phyloP scores from a whole-genome alignment of 1,140 invertebrate species.

The Drosophila punjabiensis region DNA sequence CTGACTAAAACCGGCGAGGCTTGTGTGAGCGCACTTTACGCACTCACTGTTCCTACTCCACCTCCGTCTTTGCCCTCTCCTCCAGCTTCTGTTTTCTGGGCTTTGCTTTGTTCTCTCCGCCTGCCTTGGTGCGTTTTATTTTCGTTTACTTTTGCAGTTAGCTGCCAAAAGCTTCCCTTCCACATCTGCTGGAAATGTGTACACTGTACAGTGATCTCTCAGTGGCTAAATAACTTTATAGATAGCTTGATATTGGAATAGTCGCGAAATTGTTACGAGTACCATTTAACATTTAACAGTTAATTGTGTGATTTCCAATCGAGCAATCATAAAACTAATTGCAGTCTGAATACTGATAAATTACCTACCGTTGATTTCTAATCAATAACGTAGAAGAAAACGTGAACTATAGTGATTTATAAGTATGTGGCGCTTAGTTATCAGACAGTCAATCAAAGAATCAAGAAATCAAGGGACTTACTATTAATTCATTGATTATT shows the following conservation, averaged over 20 bases:
- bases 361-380: too few species aligned
- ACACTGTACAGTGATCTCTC: conserved; percentile 6
- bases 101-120: conserved; percentile 27
- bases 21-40: neutral
- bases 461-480: neutral
- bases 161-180: conserved; percentile 21
- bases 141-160: conserved; percentile 30
- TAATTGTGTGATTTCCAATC: neutral
- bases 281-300: neutral
- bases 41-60: conserved; percentile 1
- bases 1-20: neutral
- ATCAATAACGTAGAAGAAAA: neutral
- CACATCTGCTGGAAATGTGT: conserved; percentile 13
- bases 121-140: conserved; percentile 23
- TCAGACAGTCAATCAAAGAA: neutral
- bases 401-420: neutral
- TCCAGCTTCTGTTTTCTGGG: conserved; percentile 15
- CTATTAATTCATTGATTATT: neutral
- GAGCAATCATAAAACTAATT: neutral
- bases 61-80: neutral
- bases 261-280: neutral
- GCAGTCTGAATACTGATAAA: neutral
- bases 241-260: neutral
- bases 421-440: neutral
- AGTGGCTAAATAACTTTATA: neutral